Conservation (phyloP, 2,113 vertebrate genomes). For the Stegostoma tigrinum region DNA sequence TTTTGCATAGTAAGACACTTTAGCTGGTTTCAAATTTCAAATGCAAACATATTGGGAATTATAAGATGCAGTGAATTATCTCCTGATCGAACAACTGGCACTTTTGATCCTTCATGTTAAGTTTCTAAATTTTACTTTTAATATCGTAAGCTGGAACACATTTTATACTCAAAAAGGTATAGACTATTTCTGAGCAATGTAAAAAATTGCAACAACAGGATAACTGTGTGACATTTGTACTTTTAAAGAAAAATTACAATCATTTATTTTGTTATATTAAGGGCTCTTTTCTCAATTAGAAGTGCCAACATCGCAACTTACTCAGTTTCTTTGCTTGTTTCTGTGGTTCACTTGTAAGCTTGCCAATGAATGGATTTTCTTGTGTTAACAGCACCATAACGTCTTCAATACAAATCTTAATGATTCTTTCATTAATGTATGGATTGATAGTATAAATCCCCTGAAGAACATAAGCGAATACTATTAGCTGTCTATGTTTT, state of each 20-base stretch:
- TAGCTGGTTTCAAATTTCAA: background rate
- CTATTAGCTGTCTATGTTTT: background rate
- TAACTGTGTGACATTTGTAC: background rate
- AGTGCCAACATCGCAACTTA: conserved; percentile 47
- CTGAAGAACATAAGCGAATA: conserved; percentile 50
- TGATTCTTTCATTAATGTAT: conserved; percentile 83
- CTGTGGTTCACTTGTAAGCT: conserved; percentile 73
- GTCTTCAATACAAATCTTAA: conserved; percentile 78
- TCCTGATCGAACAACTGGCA: background rate
- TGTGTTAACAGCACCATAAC: conserved; percentile 91
- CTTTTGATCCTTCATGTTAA: background rate
- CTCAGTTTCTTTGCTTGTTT: conserved; percentile 78
- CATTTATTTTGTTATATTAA: background rate
- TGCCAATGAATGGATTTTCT: conserved; percentile 91
- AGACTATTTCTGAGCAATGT: background rate
- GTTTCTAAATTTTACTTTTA: background rate
- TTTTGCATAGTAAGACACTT: background rate
- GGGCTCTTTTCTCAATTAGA: background rate
- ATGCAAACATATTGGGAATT: background rate
- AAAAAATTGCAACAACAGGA: background rate
- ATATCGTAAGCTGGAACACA: background rate
- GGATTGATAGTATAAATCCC: conserved; percentile 92
- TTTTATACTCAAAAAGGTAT: background rate
- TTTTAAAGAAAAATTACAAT: background rate
- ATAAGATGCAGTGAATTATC: background rate